phyloP scores from a whole-genome alignment of 2,888 invertebrate genomes.

The Oscheius sp. region DNA sequence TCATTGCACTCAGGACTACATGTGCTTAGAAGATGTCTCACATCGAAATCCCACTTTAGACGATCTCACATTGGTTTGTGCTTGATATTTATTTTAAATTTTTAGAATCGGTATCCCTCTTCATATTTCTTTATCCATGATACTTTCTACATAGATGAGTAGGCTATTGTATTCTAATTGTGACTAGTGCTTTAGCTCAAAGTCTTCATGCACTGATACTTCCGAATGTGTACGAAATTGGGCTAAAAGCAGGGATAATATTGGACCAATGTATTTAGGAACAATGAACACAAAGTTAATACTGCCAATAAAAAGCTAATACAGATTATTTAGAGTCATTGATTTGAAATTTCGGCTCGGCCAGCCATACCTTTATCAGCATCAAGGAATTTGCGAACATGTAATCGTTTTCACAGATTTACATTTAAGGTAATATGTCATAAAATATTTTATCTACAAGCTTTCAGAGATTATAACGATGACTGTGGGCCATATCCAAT shows the following conservation, averaged over 20 bases:
- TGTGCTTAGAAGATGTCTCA: slow-evolving; percentile 71
- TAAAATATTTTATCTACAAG: background rate
- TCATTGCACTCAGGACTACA: slow-evolving; percentile 79
- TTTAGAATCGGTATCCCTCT: slow-evolving; percentile 78
- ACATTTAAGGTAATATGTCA: slow-evolving; percentile 68
- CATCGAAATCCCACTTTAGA: slow-evolving; percentile 30
- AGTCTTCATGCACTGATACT: background rate
- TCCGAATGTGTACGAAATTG: slow-evolving; percentile 3
- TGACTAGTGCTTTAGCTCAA: too few species aligned
- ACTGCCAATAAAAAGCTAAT: background rate
- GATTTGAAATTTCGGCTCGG: slow-evolving; percentile 77
- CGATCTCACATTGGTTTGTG: slow-evolving; percentile 33
- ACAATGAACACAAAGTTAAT: background rate
- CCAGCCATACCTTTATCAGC: slow-evolving; percentile 84
- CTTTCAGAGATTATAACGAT: slow-evolving; percentile 16
- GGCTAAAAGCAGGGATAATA: slow-evolving; percentile 2
- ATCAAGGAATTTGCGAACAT: slow-evolving; percentile 92
- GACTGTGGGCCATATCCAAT: slow-evolving; percentile 35
- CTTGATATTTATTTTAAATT: slow-evolving; percentile 30
- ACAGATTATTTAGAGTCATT: slow-evolving; percentile 67
- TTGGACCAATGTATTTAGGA: background rate
- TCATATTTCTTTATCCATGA: slow-evolving; percentile 83
- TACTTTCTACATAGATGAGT: slow-evolving; percentile 81
- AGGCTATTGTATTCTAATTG: too few species aligned
- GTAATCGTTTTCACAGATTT: slow-evolving; percentile 83